A percentile compares a stretch with the other conserved stretches of the same genome.
Conservation (phyloP, 1,140 invertebrate species). For the Heliconius hermathena region DNA sequence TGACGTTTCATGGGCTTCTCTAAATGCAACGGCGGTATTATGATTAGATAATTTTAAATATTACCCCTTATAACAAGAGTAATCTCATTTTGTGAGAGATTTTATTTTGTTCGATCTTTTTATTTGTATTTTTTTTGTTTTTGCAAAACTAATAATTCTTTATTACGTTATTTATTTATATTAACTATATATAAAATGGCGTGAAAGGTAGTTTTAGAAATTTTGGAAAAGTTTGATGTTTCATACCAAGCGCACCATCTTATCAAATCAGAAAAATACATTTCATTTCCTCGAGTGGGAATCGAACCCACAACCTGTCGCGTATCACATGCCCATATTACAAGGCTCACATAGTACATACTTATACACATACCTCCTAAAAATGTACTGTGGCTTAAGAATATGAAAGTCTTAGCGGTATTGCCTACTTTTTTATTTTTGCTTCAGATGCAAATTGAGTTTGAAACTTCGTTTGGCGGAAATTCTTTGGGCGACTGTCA, state of each 20-base stretch:
- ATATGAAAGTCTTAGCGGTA: slow-evolving; percentile 40
- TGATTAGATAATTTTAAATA: neutral
- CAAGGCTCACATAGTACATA: neutral
- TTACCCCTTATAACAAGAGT: neutral
- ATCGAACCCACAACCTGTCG: too few relatives aligned
- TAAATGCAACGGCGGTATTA: neutral
- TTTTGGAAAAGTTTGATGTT: too few relatives aligned
- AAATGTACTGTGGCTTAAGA: neutral
- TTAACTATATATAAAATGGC: too few relatives aligned
- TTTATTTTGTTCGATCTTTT: neutral
- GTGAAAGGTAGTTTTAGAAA: too few relatives aligned
- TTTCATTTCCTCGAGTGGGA: neutral
- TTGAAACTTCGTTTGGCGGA: slow-evolving; percentile 57
- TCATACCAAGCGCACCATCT: too few relatives aligned
- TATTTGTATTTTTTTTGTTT: neutral
- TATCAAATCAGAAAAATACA: neutral
- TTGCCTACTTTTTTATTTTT: slow-evolving; percentile 57
- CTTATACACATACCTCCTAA: neutral
- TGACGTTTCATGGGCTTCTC: neutral
- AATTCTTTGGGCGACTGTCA: slow-evolving; percentile 45
- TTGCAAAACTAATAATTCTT: too few relatives aligned
- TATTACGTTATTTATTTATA: too few relatives aligned
- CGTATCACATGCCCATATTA: too few relatives aligned
- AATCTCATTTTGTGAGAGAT: neutral
- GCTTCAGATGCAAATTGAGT: slow-evolving; percentile 64